Evolutionary conservation across 2,797 vertebrate species (phyloP).

Genomic region (Megaceryle alcyon): DNA sequence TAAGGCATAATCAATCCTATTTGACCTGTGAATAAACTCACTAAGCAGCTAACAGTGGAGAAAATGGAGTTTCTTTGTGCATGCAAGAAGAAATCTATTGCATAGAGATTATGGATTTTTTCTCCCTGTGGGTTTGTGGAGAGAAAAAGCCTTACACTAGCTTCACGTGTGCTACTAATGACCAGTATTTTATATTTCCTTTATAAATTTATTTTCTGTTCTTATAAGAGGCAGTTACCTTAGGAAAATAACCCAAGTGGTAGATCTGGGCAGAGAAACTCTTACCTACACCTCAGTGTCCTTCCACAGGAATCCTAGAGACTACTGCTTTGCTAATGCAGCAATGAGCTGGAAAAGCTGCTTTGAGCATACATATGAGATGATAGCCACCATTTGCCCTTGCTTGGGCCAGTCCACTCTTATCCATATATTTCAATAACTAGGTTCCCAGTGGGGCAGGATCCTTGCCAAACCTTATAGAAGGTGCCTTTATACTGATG

Average conservation of each 20-base stretch:
- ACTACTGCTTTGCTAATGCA: background rate
- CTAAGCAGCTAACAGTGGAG: background rate
- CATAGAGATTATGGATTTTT: background rate
- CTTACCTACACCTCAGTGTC: background rate
- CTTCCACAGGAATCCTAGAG: background rate
- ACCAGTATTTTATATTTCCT: background rate
- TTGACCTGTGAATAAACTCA: background rate
- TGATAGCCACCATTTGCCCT: background rate
- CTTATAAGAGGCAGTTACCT: background rate
- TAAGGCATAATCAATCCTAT: background rate
- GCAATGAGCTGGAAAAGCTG: background rate
- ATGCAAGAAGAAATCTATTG: background rate
- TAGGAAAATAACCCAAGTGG: background rate
- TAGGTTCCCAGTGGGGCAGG: background rate
- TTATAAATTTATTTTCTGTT: background rate
- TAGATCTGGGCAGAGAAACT: background rate
- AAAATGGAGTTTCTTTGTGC: background rate
- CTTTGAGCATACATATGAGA: background rate
- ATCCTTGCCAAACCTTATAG: background rate
- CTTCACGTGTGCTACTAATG: background rate
- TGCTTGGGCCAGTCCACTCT: background rate
- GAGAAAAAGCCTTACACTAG: background rate
- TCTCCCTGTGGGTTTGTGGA: background rate
- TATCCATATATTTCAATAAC: background rate
- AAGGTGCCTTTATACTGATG: background rate